Evolutionary conservation across 2,888 invertebrate species (phyloP).

Genomic region (Polietes domitor): DNA sequence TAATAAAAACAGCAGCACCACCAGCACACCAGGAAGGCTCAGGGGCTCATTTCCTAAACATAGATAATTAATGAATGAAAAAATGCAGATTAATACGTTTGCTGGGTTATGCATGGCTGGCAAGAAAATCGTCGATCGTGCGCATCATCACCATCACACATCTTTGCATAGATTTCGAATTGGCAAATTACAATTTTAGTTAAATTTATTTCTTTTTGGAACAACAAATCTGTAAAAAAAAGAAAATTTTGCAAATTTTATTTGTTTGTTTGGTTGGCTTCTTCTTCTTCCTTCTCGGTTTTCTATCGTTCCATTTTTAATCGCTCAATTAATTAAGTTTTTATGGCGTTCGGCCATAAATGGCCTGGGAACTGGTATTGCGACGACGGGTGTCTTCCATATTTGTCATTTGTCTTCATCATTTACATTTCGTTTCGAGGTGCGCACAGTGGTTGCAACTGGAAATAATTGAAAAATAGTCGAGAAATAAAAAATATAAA

Average conservation of each 20-base stretch:
- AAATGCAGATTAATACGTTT: constrained; percentile 48
- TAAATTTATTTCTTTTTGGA: neutral
- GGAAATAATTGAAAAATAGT: no score
- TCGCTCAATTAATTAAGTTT: constrained; percentile 25
- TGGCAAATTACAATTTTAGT: neutral
- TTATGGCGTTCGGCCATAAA: neutral
- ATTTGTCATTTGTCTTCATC: neutral
- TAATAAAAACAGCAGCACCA: no score
- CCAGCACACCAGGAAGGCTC: no score
- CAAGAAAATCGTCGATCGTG: no score
- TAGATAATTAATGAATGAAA: neutral
- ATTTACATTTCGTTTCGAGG: neutral
- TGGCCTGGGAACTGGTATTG: neutral
- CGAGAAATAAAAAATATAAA: no score
- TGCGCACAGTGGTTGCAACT: neutral
- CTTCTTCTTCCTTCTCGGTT: neutral
- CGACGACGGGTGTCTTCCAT: neutral
- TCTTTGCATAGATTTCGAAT: no score
- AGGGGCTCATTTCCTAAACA: no score
- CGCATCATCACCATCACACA: no score
- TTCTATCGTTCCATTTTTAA: constrained; percentile 12
- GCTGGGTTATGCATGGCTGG: constrained; percentile 50
- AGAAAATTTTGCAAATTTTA: neutral
- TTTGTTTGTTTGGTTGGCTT: neutral
- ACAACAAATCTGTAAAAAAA: neutral